Base-by-base conservation (phyloP, 2,797 vertebrate species). In the Cygnus olor region DNA sequence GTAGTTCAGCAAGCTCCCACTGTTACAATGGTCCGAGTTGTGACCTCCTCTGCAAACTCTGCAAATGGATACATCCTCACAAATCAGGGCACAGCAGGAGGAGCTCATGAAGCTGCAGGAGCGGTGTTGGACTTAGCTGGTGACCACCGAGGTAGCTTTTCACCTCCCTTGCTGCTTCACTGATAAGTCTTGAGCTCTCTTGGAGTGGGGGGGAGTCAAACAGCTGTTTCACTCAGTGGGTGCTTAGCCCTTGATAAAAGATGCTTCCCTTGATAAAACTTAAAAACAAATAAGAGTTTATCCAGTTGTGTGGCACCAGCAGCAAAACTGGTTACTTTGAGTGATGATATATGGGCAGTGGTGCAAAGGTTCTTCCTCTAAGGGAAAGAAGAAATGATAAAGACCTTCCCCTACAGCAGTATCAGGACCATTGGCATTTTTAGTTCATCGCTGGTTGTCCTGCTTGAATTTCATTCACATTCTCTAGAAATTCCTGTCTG, bases 11-110 rank as follows among this genome's bases (percentile, higher is more conserved):
- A 98, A 82, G 98, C 99, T 38, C 98, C 99, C 58, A 98, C 99
- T 2, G 98, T 99, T 95, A 99, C 99, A 93, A 99, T 99, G 99
- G 98, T 99, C 91, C 98, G 99, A 56, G 98, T 99, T 87, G 98
- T 99, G 69, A 99, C 99, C 95, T 98, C 98, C 42, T 97, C 98
- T 1, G 97, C 98, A 81, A 98, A 97, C 96, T 98, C 99, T 6
- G 98, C 99, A 2, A 99, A 99, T 0, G 99, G 99, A 18, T 99
- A 99, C 97, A 98, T 98, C 89, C 94, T 98, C 47, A 95, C 98
- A 53, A 98, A 98, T 94, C 98, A 98, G 89, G 97, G 96, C 85
- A 93, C 97, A 2, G 94, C 96, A 2, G 96, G 93, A 57, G 93
- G 93, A 40, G 66, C 96, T 83, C 98, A 98, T 1, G 98, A 98